phyloP scores from a whole-genome alignment of 2,113 vertebrate species.

The Arenaria interpres region DNA sequence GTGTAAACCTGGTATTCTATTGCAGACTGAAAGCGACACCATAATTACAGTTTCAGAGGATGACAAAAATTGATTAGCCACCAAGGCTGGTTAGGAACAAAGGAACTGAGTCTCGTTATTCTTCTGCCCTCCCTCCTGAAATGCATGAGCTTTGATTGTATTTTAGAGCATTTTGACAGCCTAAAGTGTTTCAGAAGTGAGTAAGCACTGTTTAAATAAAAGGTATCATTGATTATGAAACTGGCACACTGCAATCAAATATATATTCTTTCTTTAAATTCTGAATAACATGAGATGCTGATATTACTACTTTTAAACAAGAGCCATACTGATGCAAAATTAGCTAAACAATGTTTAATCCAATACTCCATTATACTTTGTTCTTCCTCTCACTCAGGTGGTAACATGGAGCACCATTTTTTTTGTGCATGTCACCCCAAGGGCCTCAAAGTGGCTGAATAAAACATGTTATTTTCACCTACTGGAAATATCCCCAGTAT shows the following conservation, averaged over 20 bases:
- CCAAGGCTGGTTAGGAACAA: conserved; percentile 20
- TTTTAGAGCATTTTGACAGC: background rate
- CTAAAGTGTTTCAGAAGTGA: background rate
- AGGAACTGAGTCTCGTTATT: conserved; percentile 3
- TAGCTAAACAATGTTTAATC: background rate
- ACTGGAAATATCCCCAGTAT: background rate
- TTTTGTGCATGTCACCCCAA: background rate
- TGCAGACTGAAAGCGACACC: conserved; percentile 63
- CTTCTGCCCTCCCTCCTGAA: conserved; percentile 16
- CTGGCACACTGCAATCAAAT: background rate
- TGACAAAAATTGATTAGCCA: conserved; percentile 46
- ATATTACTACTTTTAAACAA: background rate
- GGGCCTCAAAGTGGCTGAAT: background rate
- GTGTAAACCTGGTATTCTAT: conserved; percentile 67
- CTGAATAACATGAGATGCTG: background rate
- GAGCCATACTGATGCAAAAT: background rate
- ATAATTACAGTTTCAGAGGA: conserved; percentile 64
- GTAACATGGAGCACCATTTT: background rate
- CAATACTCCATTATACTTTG: background rate
- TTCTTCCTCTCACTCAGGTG: background rate
- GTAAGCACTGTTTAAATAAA: background rate
- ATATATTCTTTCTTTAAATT: background rate
- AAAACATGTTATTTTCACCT: conserved; percentile 23
- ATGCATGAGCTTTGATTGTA: background rate
- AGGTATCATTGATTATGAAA: background rate